A percentile compares a stretch with the other conserved stretches of the same genome.
phyloP scores from a whole-genome alignment of 2,113 vertebrate species.

The Varanus salvator region DNA sequence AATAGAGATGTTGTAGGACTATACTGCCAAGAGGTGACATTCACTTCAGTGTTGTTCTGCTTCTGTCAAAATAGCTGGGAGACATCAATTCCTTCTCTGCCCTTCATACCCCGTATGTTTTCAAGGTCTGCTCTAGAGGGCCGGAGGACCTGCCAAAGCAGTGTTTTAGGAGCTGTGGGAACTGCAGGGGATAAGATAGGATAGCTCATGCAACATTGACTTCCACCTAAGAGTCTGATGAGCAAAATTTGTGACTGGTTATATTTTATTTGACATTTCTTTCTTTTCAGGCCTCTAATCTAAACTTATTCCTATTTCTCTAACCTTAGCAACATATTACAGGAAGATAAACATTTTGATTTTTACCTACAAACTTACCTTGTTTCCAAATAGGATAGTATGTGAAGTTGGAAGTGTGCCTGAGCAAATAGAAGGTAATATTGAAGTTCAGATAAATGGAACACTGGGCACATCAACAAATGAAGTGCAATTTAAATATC shows the following conservation, averaged over 20 bases:
- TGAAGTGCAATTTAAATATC: conserved; percentile 77
- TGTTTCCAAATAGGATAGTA: conserved; percentile 76
- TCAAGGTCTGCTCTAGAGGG: no score
- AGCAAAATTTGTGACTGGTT: neutral
- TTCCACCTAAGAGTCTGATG: neutral
- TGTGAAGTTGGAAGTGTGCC: conserved; percentile 66
- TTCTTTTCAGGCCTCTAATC: neutral
- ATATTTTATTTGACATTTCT: neutral
- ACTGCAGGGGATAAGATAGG: no score
- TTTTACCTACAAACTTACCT: conserved; percentile 36
- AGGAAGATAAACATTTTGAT: neutral
- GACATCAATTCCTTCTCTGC: no score
- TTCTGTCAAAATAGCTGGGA: no score
- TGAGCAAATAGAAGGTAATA: conserved; percentile 45
- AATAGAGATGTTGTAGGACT: neutral
- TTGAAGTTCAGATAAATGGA: conserved; percentile 75
- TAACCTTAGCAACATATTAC: neutral
- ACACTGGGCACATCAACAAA: conserved; percentile 74
- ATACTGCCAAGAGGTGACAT: neutral
- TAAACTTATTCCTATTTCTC: neutral
- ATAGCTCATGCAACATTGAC: no score
- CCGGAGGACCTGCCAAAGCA: no score
- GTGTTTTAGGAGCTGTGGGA: no score
- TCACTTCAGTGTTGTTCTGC: no score
- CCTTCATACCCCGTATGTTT: no score